A percentile compares a stretch with the other conserved stretches of the same genome.
phyloP scores from a whole-genome alignment of 2,797 vertebrate genomes.

The Chlorospingus semifuscus region DNA sequence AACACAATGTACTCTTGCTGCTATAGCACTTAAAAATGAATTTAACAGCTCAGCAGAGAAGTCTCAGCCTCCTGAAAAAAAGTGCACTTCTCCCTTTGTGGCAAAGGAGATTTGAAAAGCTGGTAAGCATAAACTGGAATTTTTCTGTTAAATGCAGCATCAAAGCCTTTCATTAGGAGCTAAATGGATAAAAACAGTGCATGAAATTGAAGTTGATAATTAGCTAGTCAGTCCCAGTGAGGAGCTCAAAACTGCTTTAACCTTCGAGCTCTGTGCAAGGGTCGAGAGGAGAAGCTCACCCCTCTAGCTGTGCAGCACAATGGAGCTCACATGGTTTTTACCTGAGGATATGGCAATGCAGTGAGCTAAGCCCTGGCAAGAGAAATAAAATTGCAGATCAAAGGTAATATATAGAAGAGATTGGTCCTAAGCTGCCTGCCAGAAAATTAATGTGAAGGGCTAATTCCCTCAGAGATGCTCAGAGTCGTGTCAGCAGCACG shows the following conservation, averaged over 20 bases:
- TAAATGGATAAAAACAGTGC: slow-evolving; percentile 44
- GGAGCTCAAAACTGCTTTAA: neutral
- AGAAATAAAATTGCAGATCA: neutral
- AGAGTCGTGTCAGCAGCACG: neutral
- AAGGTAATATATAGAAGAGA: neutral
- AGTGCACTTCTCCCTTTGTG: neutral
- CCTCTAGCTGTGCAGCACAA: neutral
- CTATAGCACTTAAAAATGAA: neutral
- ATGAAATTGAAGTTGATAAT: slow-evolving; percentile 41
- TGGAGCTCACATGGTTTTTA: neutral
- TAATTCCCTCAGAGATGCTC: slow-evolving; percentile 4
- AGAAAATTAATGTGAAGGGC: neutral
- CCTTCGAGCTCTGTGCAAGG: slow-evolving; percentile 1
- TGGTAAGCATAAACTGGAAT: neutral
- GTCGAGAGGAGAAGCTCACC: neutral
- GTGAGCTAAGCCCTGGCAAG: neutral
- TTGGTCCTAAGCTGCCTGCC: neutral
- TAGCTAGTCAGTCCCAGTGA: neutral
- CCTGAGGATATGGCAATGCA: neutral
- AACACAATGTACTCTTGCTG: neutral
- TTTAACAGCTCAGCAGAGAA: neutral
- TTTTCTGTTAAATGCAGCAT: slow-evolving; percentile 24
- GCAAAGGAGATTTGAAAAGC: slow-evolving; percentile 6
- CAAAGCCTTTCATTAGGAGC: slow-evolving; percentile 38
- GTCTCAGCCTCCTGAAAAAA: neutral